phyloP scores from a whole-genome alignment of 2,888 invertebrate genomes.

The Lamellibrachia columna region DNA sequence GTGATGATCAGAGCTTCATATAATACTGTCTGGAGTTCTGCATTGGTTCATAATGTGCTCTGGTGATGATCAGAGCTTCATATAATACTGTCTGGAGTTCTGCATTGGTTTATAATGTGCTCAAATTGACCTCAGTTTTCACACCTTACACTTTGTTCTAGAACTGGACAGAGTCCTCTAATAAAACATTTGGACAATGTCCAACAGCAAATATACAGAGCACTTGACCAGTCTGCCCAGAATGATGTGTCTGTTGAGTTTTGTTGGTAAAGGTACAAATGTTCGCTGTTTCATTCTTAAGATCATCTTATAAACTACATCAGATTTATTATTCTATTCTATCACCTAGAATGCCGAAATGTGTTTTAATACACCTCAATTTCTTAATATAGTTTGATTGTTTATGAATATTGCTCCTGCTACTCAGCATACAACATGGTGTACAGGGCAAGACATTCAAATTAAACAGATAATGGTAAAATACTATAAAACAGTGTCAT shows the following conservation, averaged over 20 bases:
- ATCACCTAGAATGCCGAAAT: no score
- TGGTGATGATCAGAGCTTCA: no score
- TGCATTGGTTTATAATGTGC: not conserved
- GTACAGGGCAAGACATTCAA: no score
- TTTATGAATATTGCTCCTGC: no score
- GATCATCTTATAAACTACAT: no score
- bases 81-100: not conserved
- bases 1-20: not conserved
- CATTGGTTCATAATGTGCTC: not conserved
- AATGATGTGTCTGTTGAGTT: not conserved
- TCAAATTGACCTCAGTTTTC: not conserved
- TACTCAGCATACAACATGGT: no score
- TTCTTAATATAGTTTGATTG: no score
- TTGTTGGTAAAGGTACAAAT: not conserved
- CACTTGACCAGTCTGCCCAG: not conserved
- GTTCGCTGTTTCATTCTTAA: not conserved
- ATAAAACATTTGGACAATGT: no score
- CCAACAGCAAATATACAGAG: not conserved
- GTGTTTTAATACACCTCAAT: no score
- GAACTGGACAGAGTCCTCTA: not conserved
- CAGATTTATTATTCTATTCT: no score
- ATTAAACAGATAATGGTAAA: no score
- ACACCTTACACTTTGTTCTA: not conserved
- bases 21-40: not conserved
- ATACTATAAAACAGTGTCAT: no score